Evolutionary conservation across 2,113 vertebrate genomes (phyloP), one percentile per base, ranked within the genome.

Genomic region (Campylorhamphus procurvoides): DNA sequence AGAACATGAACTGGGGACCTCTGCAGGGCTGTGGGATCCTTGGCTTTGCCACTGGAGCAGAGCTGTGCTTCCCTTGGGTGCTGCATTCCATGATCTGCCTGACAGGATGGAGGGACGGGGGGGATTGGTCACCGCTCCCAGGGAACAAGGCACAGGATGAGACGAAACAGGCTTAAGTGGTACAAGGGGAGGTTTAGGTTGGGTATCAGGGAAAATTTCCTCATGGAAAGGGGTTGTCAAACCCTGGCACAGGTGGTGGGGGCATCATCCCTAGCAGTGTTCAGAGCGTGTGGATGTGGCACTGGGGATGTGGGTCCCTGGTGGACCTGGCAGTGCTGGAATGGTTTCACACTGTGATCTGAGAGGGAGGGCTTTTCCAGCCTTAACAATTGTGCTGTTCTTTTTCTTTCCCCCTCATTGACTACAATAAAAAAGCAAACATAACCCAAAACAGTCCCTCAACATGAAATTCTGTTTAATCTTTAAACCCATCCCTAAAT

Each of bases 1-100:
- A 12, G 17, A 17, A 15, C 1, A 0, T 12, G 66, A 40, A 0
- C 50, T 2, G 1, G 18, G 37, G 63, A 11, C 14, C 42, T 8
- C 29, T 29, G 40, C 18, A 11, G 52, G 13, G 3, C 13, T 19
- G 12, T 2, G 42, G 67, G 60, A 6, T 37, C 0, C 31, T 27
- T 49, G n/a, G 27, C 55, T 16, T 6, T 47, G 27, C 27, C 31
- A 39, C 52, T 46, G 82, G 24, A 53, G 27, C 5, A 50, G 33
- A 50, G 40, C 19, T 35, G 1, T 12, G n/a, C 49, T 58, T 10
- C n/a, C 18, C 12, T 14, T 22, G 19, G 18, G 6, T 33, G 42
- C 52, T 46, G 10, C 3, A 4, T 40, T 23, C 17, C 44, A 5
- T 22, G 28, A 14, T 22, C 28, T 64, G 13, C 62, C 18, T 10